Base-by-base conservation (phyloP, 1,140 invertebrate genomes). In the Frieseomelitta varia region DNA sequence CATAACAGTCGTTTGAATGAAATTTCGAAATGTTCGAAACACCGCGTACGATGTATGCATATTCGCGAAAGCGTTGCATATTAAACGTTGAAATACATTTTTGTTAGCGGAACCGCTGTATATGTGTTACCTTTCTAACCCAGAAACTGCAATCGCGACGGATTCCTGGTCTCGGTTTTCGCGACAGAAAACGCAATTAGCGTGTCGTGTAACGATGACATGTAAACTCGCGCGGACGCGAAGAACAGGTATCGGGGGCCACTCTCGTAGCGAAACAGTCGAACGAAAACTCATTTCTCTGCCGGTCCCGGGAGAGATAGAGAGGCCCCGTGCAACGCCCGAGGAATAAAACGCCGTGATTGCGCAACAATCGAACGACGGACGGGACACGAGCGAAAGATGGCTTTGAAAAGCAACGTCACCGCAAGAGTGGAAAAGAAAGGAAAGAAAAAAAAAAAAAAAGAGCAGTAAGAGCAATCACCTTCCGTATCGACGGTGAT, bases 81-180 rank as follows among this genome's bases (percentile, higher is more conserved):
- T 30, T 58, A 58, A 58, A 21, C 58, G 58, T n/a, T 14, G 3
- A 12, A 61, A 61, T 12, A 12, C 24, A 47, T 47, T 47, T 47
- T 47, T 47, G 39, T 61, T n/a, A n/a, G 4, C 3, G 21, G 58
- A 61, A 21, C 12, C 24, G 58, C 24, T 58, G 58, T 61, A 83
- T 51, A 65, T 56, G 69, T 58, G 58, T 79, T 51, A 19, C 47
- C 67, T 71, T 27, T 61, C 65, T 72, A 61, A 55, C 55, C 67
- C 10, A 77, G 81, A 84, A 74, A 85, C 39, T 81, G 78, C 83
- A 68, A 85, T 34, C 78, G 21, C 30, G 58, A 30, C 69, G 53
- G n/a, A 84, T 78, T 71, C 55, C 67, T 79, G n/a, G 55, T 63
- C 67, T 79, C 67, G 39, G 67, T 84, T 84, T 79, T 71, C 81